Evolutionary conservation across 2,797 vertebrate genomes (phyloP), one percentile per base, ranked within the genome.

Genomic region (Notolepis coatsorum): DNA sequence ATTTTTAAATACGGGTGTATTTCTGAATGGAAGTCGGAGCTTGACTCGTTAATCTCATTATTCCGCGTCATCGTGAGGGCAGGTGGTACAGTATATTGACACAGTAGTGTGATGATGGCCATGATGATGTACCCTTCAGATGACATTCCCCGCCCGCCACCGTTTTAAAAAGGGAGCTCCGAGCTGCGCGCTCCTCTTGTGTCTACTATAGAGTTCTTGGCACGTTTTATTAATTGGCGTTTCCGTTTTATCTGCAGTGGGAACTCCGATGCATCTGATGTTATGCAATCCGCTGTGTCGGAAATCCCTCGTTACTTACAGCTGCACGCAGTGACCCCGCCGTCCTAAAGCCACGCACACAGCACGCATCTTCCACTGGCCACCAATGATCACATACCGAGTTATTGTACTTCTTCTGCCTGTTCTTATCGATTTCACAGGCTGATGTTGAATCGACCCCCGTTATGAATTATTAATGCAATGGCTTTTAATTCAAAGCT

Each of bases 111-210:
- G 71, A 61, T 17, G 28, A 12, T 59, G 67, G 9, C 56, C 47
- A 75, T 72, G 69, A 21, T 43, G 65, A 31, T 73, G 70, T 65
- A 90, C 88, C 91, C 89, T 92, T 90, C 89, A 91, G 79, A 89
- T 90, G 91, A 90, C 90, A 90, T 92, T 92, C 89, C 71, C 53
- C 65, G 7, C 65, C 25, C n/a, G n/a, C 30, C 57, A 45, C 43
- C 47, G 13, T 21, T n/a, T 30, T 1, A n/a, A n/a, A 28, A 2
- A 27, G 12, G 10, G 50, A 15, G 59, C 7, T 23, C 20, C 31
- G 12, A 33, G 7, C 27, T 4, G 15, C 4, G 8, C 12, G 13
- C 27, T 10, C 38, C 13, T 5, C 24, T 13, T 24, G 6, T 18
- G 20, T 54, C 5, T 7, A 33, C 10, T n/a, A 13, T 9, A 6